phyloP scores from a whole-genome alignment of 2,113 vertebrate genomes.

The Campylomormyrus tamandua region DNA sequence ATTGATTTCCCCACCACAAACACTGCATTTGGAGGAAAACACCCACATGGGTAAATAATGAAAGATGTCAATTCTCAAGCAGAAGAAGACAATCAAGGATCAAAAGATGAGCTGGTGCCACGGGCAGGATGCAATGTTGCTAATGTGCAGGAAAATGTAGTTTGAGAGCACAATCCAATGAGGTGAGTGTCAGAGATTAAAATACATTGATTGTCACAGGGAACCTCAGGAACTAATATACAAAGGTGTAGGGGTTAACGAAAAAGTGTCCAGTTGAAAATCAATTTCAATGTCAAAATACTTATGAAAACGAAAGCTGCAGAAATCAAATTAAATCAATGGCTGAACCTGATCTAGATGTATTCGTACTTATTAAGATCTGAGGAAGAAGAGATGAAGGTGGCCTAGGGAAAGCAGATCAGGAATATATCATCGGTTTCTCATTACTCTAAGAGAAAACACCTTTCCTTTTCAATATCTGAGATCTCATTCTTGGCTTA shows the following conservation, averaged over 20 bases:
- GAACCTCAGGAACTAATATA: slow-evolving; percentile 1
- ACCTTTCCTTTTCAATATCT: not conserved
- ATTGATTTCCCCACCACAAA: not conserved
- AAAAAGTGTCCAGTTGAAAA: slow-evolving; percentile 12
- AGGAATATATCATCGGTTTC: not conserved
- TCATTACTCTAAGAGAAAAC: not conserved
- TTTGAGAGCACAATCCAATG: slow-evolving; percentile 12
- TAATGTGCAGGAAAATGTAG: slow-evolving; percentile 5
- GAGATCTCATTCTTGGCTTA: not conserved
- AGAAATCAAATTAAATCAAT: not conserved
- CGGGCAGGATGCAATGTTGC: not conserved
- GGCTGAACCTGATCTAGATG: not conserved
- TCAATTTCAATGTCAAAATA: slow-evolving; percentile 19
- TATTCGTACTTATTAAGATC: not conserved
- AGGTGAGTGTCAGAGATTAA: not conserved
- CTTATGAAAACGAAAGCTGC: slow-evolving; percentile 13
- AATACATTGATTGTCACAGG: slow-evolving; percentile 16
- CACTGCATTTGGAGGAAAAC: not conserved
- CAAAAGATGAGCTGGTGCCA: not conserved
- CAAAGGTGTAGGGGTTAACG: slow-evolving; percentile 21
- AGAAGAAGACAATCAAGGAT: not conserved
- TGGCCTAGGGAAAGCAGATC: not conserved
- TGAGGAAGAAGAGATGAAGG: not conserved
- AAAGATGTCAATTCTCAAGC: slow-evolving; percentile 6
- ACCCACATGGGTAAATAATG: not conserved